phyloP scores from a whole-genome alignment of 2,888 invertebrate genomes.

The Ectropis crepuscularia region DNA sequence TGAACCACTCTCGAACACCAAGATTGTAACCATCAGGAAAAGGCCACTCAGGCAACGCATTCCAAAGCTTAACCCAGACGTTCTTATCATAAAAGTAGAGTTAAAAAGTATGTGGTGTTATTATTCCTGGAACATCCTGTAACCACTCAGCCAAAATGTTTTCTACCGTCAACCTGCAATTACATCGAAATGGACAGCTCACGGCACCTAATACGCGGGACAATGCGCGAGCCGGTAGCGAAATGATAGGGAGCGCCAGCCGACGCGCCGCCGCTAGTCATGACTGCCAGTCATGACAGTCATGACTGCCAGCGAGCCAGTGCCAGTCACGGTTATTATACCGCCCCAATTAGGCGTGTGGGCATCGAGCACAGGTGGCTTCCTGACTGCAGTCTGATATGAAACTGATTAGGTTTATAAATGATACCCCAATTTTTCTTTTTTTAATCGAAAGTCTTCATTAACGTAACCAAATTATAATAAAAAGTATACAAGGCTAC shows the following conservation, averaged over 20 bases:
- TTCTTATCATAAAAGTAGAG: no score
- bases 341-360: conserved; percentile 31
- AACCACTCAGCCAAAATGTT: conserved; percentile 26
- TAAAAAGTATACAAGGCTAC: no score
- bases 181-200: conserved; percentile 32
- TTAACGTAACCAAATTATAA: no score
- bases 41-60: no score
- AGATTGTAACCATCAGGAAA: no score
- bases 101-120: no score
- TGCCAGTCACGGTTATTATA: conserved; percentile 59
- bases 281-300: conserved; percentile 7
- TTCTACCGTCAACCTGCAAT: conserved; percentile 26
- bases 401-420: neutral
- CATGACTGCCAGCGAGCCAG: conserved; percentile 4
- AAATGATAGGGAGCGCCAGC: conserved; percentile 50
- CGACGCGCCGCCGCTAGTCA: neutral
- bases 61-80: no score
- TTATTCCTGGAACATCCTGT: conserved; percentile 13
- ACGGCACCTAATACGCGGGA: conserved; percentile 27
- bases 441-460: no score
- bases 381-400: conserved; percentile 10
- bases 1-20: no score
- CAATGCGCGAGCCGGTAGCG: conserved; percentile 31
- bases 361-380: conserved; percentile 21
- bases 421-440: no score